Percentiles rank a stretch among this genome's conserved stretches.
Evolutionary conservation across 2,797 vertebrate species (phyloP).

Genomic region (Gastrophryne carolinensis): DNA sequence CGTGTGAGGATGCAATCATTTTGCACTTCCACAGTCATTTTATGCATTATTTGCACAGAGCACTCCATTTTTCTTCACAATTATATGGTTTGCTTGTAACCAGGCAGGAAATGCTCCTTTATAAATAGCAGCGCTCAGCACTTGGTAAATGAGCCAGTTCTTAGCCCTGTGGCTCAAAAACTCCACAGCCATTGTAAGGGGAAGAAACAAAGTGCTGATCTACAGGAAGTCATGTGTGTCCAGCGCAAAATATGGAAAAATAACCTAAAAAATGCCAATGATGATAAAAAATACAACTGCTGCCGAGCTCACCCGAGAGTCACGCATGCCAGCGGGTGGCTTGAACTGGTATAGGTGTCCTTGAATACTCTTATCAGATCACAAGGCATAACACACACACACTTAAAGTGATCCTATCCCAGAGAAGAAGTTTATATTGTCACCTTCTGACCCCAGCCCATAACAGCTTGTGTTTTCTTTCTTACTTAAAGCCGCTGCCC

Average conservation of each 20-base stretch:
- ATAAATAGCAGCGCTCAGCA: constrained; percentile 7
- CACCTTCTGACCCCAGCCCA: no score
- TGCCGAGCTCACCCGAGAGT: no score
- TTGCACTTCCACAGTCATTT: constrained; percentile 19
- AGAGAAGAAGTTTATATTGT: no score
- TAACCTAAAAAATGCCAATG: neutral
- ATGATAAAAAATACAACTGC: neutral
- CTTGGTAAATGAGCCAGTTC: constrained; percentile 36
- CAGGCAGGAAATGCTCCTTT: constrained; percentile 10
- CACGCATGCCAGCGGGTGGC: no score
- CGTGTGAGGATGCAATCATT: constrained; percentile 6
- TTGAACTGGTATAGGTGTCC: no score
- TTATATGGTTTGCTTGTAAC: constrained; percentile 16
- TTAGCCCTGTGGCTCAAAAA: constrained; percentile 5
- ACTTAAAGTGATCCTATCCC: no score
- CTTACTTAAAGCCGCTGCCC: no score
- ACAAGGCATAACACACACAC: no score
- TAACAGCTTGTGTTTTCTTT: no score
- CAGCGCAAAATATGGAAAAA: neutral
- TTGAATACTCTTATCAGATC: no score
- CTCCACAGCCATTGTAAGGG: neutral
- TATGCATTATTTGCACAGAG: neutral
- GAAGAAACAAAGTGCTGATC: neutral
- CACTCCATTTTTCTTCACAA: constrained; percentile 4
- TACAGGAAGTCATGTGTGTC: neutral